Conservation (phyloP, 1,140 invertebrate genomes). For the Tetraneura akinire region DNA sequence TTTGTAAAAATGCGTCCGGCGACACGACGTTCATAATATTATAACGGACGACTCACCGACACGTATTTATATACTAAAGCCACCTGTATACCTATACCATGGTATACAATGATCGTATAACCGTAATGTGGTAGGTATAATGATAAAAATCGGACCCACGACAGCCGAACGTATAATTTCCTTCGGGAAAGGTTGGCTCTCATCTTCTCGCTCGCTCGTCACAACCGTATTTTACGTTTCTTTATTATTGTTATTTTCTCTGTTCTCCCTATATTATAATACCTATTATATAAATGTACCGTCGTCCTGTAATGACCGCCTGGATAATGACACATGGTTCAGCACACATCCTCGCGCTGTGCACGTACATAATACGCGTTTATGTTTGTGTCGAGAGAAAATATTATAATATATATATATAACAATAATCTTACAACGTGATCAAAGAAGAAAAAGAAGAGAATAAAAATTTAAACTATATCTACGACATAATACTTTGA, state of each 20-base stretch:
- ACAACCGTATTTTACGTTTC: too few relatives aligned
- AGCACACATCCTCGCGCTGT: constrained; percentile 38
- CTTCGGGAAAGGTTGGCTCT: constrained; percentile 1
- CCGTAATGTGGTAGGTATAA: not conserved
- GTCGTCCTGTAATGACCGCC: constrained; percentile 30
- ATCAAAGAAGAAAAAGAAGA: constrained; percentile 27
- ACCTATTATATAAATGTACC: too few relatives aligned
- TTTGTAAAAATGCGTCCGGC: constrained; percentile 18
- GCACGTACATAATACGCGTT: not conserved
- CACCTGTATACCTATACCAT: too few relatives aligned
- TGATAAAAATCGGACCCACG: constrained; percentile 50
- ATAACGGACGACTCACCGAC: constrained; percentile 27
- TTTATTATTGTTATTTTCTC: too few relatives aligned
- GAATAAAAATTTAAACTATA: not conserved
- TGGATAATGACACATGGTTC: constrained; percentile 50
- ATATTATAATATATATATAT: too few relatives aligned
- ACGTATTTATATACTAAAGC: constrained; percentile 39
- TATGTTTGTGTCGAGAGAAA: constrained; percentile 23
- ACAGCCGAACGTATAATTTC: constrained; percentile 46
- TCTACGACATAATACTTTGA: not conserved
- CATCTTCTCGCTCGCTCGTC: not conserved
- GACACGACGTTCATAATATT: constrained; percentile 20
- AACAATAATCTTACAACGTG: constrained; percentile 46
- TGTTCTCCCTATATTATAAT: too few relatives aligned
- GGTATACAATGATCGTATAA: not conserved